Evolutionary conservation across 2,113 vertebrate species (phyloP).

Genomic region (Agelaius phoeniceus): DNA sequence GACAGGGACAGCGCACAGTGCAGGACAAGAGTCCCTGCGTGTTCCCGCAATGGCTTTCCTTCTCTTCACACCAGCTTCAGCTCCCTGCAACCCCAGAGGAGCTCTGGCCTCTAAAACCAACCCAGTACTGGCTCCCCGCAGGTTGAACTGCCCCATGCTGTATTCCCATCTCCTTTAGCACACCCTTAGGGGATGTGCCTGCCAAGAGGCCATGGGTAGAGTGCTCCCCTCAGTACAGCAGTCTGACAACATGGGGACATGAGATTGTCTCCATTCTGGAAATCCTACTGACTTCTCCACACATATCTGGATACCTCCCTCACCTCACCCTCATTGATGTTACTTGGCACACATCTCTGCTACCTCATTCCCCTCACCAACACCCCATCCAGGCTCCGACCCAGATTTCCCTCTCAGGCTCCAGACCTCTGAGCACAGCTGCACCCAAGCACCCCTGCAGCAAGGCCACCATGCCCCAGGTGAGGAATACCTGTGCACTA

Average conservation of each 20-base stretch:
- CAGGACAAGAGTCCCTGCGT: background rate
- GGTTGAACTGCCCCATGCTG: no score
- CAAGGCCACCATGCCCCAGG: rapidly evolving
- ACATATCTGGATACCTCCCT: background rate
- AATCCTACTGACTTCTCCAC: background rate
- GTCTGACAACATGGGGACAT: rapidly evolving
- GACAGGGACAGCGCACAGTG: background rate
- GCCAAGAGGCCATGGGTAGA: background rate
- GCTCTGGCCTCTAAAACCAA: background rate
- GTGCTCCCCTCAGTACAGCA: rapidly evolving
- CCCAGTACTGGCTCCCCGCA: background rate
- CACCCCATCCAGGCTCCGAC: rapidly evolving
- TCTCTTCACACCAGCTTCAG: background rate
- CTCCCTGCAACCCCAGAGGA: background rate
- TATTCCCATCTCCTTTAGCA: background rate
- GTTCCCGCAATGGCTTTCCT: background rate
- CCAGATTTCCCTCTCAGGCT: background rate
- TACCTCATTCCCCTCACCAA: background rate
- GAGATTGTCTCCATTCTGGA: background rate
- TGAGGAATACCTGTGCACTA: background rate
- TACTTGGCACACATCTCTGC: background rate
- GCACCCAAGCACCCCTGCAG: background rate
- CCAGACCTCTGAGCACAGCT: background rate
- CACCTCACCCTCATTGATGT: background rate
- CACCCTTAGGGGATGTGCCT: background rate